Evolutionary conservation across 2,113 vertebrate genomes (phyloP).

Genomic region (Tetrax tetrax): DNA sequence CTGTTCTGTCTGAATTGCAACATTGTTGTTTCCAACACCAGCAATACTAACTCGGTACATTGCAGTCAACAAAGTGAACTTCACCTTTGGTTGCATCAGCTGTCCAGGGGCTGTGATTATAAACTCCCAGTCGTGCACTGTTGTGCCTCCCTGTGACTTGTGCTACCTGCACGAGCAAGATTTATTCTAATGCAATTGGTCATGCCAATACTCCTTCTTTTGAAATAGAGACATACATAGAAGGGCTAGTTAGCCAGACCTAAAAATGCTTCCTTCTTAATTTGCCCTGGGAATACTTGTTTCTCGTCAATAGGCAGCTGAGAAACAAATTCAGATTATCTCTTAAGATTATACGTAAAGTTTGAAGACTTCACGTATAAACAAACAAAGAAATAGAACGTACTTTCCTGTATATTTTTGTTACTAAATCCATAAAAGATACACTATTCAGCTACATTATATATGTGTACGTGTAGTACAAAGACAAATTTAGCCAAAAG

Average conservation of each 20-base stretch:
- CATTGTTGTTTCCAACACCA: neutral
- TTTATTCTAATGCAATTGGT: neutral
- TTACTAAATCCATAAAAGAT: neutral
- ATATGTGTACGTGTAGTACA: neutral
- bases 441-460: neutral
- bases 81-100: neutral
- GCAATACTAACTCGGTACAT: neutral
- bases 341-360: neutral
- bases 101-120: neutral
- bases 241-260: neutral
- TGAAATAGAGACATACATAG: neutral
- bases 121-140: accelerated
- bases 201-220: neutral
- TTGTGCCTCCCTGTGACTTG: neutral
- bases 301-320: neutral
- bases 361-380: neutral
- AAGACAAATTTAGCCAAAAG: neutral
- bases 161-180: neutral
- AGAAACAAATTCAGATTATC: neutral
- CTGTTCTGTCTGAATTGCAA: neutral
- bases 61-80: neutral
- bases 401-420: neutral
- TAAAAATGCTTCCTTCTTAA: neutral
- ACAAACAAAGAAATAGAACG: neutral
- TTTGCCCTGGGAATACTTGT: neutral